phyloP scores from a whole-genome alignment of 2,888 invertebrate genomes.

The Pseudoips prasinana region DNA sequence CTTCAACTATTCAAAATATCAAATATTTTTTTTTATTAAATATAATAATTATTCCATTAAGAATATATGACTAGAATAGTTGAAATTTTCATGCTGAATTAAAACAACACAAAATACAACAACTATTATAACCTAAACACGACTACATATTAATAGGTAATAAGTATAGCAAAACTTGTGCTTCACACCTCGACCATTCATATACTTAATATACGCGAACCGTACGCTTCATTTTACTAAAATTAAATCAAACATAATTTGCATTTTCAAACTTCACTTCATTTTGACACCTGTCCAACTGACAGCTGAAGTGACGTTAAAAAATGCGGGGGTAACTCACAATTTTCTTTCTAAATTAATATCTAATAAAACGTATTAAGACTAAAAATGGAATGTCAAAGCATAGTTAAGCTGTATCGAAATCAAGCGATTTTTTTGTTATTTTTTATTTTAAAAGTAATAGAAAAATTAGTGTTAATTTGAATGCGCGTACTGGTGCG shows the following conservation, averaged over 20 bases:
- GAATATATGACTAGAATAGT: slow-evolving; percentile 57
- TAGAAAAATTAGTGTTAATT: slow-evolving; percentile 36
- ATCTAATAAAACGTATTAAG: slow-evolving; percentile 61
- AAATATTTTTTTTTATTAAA: slow-evolving; percentile 39
- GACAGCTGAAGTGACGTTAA: slow-evolving; percentile 34
- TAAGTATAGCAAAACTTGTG: slow-evolving; percentile 70
- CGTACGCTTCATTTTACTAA: slow-evolving; percentile 39
- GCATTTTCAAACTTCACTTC: slow-evolving; percentile 30
- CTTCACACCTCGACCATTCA: slow-evolving; percentile 45
- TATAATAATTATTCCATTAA: slow-evolving; percentile 37
- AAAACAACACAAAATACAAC: slow-evolving; percentile 75
- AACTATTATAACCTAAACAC: slow-evolving; percentile 68
- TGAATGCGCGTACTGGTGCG: slow-evolving; percentile 42
- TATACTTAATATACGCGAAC: slow-evolving; percentile 39
- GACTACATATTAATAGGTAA: slow-evolving; percentile 42
- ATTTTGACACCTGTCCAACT: slow-evolving; percentile 24
- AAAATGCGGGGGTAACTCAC: slow-evolving; percentile 60
- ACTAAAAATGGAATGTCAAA: slow-evolving; percentile 68
- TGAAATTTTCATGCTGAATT: slow-evolving; percentile 55
- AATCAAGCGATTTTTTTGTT: slow-evolving; percentile 35
- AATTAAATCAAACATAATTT: slow-evolving; percentile 39
- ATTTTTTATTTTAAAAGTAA: slow-evolving; percentile 34
- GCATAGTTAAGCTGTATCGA: slow-evolving; percentile 62
- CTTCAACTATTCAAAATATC: slow-evolving; percentile 52
- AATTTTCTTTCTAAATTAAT: slow-evolving; percentile 67